These are phyloP conservation scores for Canis aureus DNA, from an alignment of 2,113 vertebrate species.

Conservation along the genomic window DNA sequence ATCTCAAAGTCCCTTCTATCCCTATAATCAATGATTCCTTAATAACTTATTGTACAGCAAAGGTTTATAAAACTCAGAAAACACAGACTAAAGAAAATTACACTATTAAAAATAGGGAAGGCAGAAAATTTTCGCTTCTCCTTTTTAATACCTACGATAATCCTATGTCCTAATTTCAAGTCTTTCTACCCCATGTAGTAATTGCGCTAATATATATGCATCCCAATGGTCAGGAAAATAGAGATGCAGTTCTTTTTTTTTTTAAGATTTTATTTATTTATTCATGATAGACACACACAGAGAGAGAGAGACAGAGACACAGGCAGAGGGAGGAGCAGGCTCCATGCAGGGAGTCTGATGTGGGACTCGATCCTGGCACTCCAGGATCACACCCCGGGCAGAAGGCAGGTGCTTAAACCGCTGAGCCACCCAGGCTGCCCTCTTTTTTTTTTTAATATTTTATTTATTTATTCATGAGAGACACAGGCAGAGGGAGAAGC, in stretches of 20 bases:
- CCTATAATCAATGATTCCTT: background rate
- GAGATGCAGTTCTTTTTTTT: background rate
- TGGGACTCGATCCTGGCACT: no score
- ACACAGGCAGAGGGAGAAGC: no score
- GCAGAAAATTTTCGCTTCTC: background rate
- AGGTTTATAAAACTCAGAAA: conserved; percentile 13
- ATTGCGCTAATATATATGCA: background rate
- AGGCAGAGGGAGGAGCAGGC: no score
- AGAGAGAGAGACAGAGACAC: no score
- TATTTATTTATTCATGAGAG: no score
- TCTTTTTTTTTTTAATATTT: no score
- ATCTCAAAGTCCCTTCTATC: background rate
- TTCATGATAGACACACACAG: no score
- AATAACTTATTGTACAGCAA: background rate
- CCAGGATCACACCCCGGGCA: no score
- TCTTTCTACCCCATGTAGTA: background rate
- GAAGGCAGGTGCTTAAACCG: no score
- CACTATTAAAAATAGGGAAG: background rate
- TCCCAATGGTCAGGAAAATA: background rate
- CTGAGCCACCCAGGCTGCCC: no score
- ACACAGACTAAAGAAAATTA: background rate
- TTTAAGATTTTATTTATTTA: no score
- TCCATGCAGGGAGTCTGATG: no score
- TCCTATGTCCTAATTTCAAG: background rate
- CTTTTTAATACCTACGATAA: background rate